phyloP scores from a whole-genome alignment of 2,888 invertebrate genomes.

The Dolomedes plantarius region DNA sequence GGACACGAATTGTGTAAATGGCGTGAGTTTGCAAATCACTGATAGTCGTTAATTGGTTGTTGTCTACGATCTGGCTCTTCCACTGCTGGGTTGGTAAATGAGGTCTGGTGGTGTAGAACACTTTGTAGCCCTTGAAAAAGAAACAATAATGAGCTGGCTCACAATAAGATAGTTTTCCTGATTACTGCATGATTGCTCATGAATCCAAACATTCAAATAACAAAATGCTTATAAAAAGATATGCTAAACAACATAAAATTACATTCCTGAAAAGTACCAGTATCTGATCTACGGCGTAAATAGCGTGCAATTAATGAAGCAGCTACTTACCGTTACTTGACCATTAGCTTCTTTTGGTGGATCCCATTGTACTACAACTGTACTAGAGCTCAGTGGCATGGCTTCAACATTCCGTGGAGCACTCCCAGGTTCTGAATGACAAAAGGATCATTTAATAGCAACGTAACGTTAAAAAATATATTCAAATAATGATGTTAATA shows the following conservation, averaged over 20 bases:
- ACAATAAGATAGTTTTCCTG: not conserved
- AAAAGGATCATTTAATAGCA: slow-evolving; percentile 22
- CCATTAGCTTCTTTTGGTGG: slow-evolving; percentile 98
- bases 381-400: slow-evolving; percentile 93
- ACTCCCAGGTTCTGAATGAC: slow-evolving; percentile 90
- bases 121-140: slow-evolving; percentile 90
- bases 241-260: too few relatives aligned
- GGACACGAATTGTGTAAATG: slow-evolving; percentile 95
- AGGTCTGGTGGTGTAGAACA: slow-evolving; percentile 94
- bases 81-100: slow-evolving; percentile 91
- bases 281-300: too few relatives aligned
- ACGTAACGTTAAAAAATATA: too few relatives aligned
- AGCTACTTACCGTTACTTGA: slow-evolving; percentile 90
- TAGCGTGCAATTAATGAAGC: too few relatives aligned
- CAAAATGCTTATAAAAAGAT: too few relatives aligned
- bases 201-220: too few relatives aligned
- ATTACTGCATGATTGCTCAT: too few relatives aligned
- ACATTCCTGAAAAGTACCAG: too few relatives aligned
- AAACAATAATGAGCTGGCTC: not conserved
- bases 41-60: slow-evolving; percentile 93
- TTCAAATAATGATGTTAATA: not conserved
- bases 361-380: slow-evolving; percentile 98
- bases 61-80: slow-evolving; percentile 95
- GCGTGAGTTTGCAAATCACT: slow-evolving; percentile 92
- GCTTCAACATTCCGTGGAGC: slow-evolving; percentile 96